These are phyloP conservation scores for Neomicropteryx cornuta DNA, from an alignment of 1,140 invertebrate species.

Conservation along the genomic window DNA sequence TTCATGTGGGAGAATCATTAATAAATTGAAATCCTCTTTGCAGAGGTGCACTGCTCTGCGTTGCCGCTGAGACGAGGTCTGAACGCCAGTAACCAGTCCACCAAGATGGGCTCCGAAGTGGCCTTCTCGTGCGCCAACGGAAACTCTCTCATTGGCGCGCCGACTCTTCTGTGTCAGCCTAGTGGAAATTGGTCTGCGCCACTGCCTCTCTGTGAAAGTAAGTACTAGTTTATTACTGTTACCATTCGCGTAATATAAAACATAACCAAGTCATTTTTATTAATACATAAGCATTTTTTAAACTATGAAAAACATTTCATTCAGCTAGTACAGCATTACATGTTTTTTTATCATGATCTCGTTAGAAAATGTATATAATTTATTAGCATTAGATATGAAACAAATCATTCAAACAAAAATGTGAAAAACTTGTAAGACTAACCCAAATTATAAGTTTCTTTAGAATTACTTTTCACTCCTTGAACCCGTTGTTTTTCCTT, in stretches of 20 bases:
- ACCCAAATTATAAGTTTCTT: too few relatives aligned
- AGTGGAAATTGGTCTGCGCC: slow-evolving; percentile 76
- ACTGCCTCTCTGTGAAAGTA: slow-evolving; percentile 71
- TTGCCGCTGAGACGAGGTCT: slow-evolving; percentile 57
- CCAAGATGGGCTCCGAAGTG: slow-evolving; percentile 61
- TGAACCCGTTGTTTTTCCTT: too few relatives aligned
- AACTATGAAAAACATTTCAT: too few relatives aligned
- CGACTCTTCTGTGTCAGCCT: slow-evolving; percentile 60
- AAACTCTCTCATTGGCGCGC: slow-evolving; percentile 66
- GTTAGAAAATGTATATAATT: too few relatives aligned
- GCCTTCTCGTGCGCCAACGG: slow-evolving; percentile 70
- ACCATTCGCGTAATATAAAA: slow-evolving; percentile 2
- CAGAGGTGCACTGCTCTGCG: slow-evolving; percentile 63
- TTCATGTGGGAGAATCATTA: too few relatives aligned
- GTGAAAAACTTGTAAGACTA: too few relatives aligned
- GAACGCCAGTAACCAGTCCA: slow-evolving; percentile 54
- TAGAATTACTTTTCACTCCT: too few relatives aligned
- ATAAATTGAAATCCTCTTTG: slow-evolving; percentile 10
- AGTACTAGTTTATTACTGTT: slow-evolving; percentile 18
- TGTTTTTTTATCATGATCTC: too few relatives aligned
- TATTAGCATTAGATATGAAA: too few relatives aligned
- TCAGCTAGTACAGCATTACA: too few relatives aligned
- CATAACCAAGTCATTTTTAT: slow-evolving; percentile 2
- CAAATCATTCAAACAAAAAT: too few relatives aligned
- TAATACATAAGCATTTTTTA: too few relatives aligned